Evolutionary conservation across 2,888 invertebrate genomes (phyloP), one percentile per base, ranked within the genome.

Genomic region (Erebia aethiops): DNA sequence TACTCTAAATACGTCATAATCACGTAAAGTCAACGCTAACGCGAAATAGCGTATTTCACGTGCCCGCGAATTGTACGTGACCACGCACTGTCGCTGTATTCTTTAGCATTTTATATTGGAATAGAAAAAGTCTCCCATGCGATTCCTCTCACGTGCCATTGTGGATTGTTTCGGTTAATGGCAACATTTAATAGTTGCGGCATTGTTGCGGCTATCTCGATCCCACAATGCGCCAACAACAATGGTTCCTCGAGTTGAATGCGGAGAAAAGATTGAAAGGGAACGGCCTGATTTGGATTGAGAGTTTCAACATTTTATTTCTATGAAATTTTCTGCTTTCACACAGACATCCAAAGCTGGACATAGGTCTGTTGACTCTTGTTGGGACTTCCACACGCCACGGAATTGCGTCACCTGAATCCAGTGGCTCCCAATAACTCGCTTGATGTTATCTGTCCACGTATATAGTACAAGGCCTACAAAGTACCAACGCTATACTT

Each of bases 71-170:
- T n/a, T 46, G 46, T 46, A 46, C 46, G 46, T 46, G 46, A 46
- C 13, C 46, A 46, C 46, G 3, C 46, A 46, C 13, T 13, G 46
- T 13, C 71, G 71, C 75, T 75, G 74, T 73, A 72, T 76, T 74
- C 75, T 67, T 35, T 76, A 49, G 62, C 74, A 72, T 73, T 62
- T 73, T 73, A 70, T 75, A 76, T 77, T 79, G 75, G 74, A 74
- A 74, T 68, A 77, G 72, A 74, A 87, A 87, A 87, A 89, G 84
- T 80, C 84, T 87, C 88, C 82, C 90, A 87, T 87, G 89, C 86
- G 83, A 87, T 87, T 85, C 86, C 87, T 90, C 90, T 89, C 90
- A 89, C 89, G 88, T 88, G 87, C 87, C 80, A 88, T 91, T 91
- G 91, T 91, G 87, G 78, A 89, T 91, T 91, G 90, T 91, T 88